These are phyloP conservation scores for Rhyacophila evoluta DNA, from an alignment of 2,888 invertebrate genomes.

Conservation along the genomic window DNA sequence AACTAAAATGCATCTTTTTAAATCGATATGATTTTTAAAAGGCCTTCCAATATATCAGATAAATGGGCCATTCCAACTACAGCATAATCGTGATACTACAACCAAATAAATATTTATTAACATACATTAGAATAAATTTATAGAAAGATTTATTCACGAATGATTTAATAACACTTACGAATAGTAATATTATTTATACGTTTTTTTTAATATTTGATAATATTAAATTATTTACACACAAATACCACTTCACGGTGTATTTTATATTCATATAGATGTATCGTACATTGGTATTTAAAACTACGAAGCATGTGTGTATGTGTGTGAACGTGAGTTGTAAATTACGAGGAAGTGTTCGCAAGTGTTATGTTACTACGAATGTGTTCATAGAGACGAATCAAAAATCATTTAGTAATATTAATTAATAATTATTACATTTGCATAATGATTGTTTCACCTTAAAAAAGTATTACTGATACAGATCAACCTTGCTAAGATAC, in stretches of 20 bases:
- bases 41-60: not conserved
- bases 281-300: too few species aligned
- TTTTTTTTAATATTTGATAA: conserved; percentile 7
- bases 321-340: not conserved
- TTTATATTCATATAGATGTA: too few species aligned
- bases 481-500: too few species aligned
- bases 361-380: conserved; percentile 4
- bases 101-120: conserved; percentile 12
- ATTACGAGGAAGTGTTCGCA: conserved; percentile 17
- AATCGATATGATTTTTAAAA: too few species aligned
- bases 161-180: conserved; percentile 22
- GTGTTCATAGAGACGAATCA: not conserved
- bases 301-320: too few species aligned
- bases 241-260: too few species aligned
- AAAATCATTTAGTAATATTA: not conserved
- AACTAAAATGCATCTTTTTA: too few species aligned
- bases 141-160: conserved; percentile 11
- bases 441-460: too few species aligned
- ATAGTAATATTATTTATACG: conserved; percentile 14
- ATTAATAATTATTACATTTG: not conserved
- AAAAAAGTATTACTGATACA: too few species aligned
- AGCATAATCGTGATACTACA: not conserved
- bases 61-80: not conserved
- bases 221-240: not conserved
- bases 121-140: conserved; percentile 21